phyloP scores from a whole-genome alignment of 2,113 vertebrate species.

The Daboia siamensis region DNA sequence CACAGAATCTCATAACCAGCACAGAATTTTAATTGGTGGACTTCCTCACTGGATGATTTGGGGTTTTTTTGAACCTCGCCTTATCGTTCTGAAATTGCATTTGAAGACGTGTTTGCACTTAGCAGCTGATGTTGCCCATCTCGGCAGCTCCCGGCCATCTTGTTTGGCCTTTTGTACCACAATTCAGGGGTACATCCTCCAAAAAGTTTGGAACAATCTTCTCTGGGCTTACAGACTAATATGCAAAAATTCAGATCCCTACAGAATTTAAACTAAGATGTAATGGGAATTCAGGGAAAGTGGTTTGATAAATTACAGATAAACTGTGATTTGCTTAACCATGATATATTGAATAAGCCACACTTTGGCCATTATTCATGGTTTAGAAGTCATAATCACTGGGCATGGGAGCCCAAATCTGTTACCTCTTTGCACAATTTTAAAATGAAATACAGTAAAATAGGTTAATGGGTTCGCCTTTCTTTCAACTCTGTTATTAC shows the following conservation, averaged over 20 bases:
- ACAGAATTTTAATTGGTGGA: conserved; percentile 4
- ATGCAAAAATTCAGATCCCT: not conserved
- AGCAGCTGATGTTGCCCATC: not conserved
- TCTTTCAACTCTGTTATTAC: not conserved
- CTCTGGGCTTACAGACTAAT: not conserved
- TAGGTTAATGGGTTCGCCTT: not conserved
- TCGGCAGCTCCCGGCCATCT: not conserved
- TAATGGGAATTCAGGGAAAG: not conserved
- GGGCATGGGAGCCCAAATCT: not conserved
- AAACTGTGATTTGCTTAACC: not conserved
- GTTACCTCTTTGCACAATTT: not conserved
- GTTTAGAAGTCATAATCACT: not conserved
- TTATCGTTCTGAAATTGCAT: not conserved
- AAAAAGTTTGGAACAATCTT: not conserved
- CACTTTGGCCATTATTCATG: not conserved
- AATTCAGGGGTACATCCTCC: not conserved
- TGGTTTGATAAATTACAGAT: not conserved
- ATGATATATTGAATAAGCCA: not conserved
- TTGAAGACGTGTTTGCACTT: not conserved
- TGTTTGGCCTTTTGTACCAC: not conserved
- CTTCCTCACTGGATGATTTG: not conserved
- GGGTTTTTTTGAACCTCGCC: not conserved
- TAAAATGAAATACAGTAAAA: not conserved
- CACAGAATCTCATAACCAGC: not conserved
- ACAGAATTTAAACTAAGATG: not conserved